Evolutionary conservation across 2,113 vertebrate species (phyloP).

Genomic region (Mungos mungo): DNA sequence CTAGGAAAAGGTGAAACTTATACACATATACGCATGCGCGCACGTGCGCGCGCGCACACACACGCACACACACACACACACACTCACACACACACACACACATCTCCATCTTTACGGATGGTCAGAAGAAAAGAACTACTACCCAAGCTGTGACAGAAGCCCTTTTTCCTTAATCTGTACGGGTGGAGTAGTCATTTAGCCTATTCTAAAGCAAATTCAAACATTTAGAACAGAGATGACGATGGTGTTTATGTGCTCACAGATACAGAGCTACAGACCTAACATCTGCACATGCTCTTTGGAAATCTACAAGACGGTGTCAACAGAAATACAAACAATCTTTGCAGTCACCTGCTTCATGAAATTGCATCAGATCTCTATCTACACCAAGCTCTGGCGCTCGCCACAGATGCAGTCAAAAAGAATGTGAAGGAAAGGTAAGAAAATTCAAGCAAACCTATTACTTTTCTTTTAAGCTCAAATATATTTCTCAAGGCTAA

Average conservation of each 20-base stretch:
- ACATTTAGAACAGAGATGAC: neutral
- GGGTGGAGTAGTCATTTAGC: neutral
- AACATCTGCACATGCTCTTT: neutral
- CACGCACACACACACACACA: no score
- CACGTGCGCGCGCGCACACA: no score
- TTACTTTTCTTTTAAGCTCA: constrained; percentile 68
- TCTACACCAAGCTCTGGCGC: constrained; percentile 22
- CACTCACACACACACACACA: no score
- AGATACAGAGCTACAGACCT: neutral
- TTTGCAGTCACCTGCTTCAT: neutral
- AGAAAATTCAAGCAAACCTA: constrained; percentile 58
- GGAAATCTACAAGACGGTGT: neutral
- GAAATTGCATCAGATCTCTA: neutral
- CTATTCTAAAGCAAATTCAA: neutral
- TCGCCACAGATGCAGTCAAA: neutral
- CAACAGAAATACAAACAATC: neutral
- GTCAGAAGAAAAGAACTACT: neutral
- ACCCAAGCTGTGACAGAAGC: neutral
- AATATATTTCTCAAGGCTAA: constrained; percentile 73
- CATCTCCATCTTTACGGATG: neutral
- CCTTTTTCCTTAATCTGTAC: neutral
- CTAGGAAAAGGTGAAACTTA: constrained; percentile 64
- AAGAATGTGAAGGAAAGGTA: neutral
- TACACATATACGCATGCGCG: no score
- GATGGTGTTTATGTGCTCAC: neutral